Evolutionary conservation across 2,113 vertebrate genomes (phyloP), one percentile per base, ranked within the genome.

Genomic region (Antechinus flavipes): DNA sequence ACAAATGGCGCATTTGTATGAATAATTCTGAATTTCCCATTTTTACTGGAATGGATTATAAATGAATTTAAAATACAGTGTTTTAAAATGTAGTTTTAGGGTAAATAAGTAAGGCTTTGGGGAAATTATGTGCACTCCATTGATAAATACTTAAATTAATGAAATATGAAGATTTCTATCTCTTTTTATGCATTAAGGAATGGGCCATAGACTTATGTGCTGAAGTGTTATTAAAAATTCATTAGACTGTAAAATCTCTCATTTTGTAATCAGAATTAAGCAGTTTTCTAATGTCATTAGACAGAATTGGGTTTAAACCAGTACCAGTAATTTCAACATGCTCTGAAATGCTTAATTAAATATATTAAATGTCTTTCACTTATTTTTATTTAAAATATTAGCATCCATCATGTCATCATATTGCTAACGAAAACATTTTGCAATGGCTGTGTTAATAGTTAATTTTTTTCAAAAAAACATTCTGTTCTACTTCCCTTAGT

Each of bases 161-260:
- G 61, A 52, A 92, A 97, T 93, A 91, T 95, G 94, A 97, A 26
- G 14, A 97, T 94, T 96, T 30, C 42, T 94, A 94, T 98, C 94
- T 98, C 91, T 84, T 95, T 95, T 94, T 95, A 96, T 93, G 94
- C n/a, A 0, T 95, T 97, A 97, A 96, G 90, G 89, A 97, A 89
- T 92, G 97, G 91, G 54, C 46, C 54, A 94, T 91, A 97, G 76
- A 97, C 93, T 42, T 54, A 96, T 95, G 93, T 54, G 95, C 35
- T 96, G 89, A 94, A 97, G 24, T 95, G 93, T 98, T 98, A 98
- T 98, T 98, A 98, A 98, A 98, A 98, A 98, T 93, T 93, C 92
- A 98, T 97, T 97, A 98, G 94, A 98, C 91, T 98, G 96, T 94
- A 98, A 98, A 98, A 54, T 96, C 54, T 96, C 93, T 97, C 61